These are phyloP conservation scores for Addax nasomaculatus DNA, from an alignment of 2,113 vertebrate species.

Conservation along the genomic window DNA sequence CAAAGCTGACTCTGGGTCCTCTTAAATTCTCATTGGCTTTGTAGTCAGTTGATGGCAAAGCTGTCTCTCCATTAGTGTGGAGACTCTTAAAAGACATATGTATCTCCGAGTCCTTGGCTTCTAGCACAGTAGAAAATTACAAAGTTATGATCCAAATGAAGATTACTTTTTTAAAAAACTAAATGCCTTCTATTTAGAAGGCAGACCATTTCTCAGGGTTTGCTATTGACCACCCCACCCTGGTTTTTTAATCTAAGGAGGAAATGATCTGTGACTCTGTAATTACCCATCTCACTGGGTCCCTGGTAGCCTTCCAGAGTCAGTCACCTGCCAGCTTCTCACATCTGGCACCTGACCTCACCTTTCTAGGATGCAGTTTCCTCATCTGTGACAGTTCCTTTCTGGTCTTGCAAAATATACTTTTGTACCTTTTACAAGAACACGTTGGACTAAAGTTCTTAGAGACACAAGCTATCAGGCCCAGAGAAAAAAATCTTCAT, in stretches of 20 bases:
- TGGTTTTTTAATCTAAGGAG: neutral
- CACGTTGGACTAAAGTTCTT: slow-evolving; percentile 26
- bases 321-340: neutral
- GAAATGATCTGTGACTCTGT: neutral
- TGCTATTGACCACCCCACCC: neutral
- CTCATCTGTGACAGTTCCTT: neutral
- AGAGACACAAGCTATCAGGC: neutral
- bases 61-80: neutral
- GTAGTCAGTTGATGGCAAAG: neutral
- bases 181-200: neutral
- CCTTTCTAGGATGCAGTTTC: slow-evolving; percentile 9
- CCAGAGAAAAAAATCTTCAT: neutral
- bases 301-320: neutral
- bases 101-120: neutral
- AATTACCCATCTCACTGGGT: neutral
- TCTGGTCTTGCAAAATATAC: slow-evolving; percentile 56
- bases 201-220: neutral
- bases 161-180: neutral
- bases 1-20: neutral
- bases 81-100: neutral
- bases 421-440: slow-evolving; percentile 41
- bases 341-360: slow-evolving; percentile 43
- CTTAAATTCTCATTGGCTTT: neutral
- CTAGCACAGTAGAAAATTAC: neutral
- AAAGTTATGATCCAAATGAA: neutral